Percentiles rank a stretch among this genome's conserved stretches.
Evolutionary conservation across 2,113 vertebrate genomes (phyloP).

Genomic region (Canis aureus): DNA sequence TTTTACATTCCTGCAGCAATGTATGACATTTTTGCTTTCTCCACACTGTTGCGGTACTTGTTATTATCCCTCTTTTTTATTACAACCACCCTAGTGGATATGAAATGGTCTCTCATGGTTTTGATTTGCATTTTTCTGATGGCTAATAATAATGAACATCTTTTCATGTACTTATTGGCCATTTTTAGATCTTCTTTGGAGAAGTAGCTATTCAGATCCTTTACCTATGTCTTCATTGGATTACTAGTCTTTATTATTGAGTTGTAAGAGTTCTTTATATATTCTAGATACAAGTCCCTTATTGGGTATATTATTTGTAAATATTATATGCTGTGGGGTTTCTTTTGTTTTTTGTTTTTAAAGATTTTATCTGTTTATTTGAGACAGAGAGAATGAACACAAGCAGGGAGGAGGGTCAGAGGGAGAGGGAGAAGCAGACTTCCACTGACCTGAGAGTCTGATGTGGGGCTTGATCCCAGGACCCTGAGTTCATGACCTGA

Average conservation of each 20-base stretch:
- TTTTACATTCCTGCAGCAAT: background rate
- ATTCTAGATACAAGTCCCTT: constrained; percentile 29
- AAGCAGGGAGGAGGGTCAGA: background rate
- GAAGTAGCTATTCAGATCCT: background rate
- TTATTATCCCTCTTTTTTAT: background rate
- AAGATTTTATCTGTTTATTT: background rate
- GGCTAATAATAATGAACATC: background rate
- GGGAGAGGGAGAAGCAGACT: background rate
- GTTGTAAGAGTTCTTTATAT: constrained; percentile 2
- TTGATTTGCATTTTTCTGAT: background rate
- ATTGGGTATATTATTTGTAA: background rate
- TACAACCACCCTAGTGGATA: background rate
- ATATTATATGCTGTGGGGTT: background rate
- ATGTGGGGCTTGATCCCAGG: accelerated
- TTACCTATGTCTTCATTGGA: constrained; percentile 18
- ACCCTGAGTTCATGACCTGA: background rate
- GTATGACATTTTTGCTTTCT: background rate
- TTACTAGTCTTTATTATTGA: constrained; percentile 6
- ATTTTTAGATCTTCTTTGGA: constrained; percentile 11
- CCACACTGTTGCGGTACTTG: background rate
- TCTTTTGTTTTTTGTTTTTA: background rate
- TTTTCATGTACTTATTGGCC: background rate
- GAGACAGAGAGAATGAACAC: background rate
- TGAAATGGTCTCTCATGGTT: background rate
- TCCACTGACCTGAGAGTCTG: background rate